These are phyloP conservation scores for Momotus momota DNA, from an alignment of 2,797 vertebrate species.

Conservation along the genomic window DNA sequence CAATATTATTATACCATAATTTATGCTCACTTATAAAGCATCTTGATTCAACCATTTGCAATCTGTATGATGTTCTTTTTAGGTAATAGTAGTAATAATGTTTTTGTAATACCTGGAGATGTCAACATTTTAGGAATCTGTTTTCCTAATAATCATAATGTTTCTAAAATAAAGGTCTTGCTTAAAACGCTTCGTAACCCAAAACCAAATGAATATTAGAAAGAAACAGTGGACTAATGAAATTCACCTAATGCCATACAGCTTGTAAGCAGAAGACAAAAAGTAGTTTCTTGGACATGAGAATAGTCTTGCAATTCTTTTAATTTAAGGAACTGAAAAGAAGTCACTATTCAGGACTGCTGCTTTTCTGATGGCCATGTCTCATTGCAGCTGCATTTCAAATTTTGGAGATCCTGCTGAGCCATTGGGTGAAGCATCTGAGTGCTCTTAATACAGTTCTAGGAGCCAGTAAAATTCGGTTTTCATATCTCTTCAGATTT, in stretches of 20 bases:
- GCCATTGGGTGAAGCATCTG: background rate
- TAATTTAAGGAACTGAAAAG: background rate
- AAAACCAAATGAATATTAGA: background rate
- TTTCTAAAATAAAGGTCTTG: background rate
- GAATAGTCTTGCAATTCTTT: background rate
- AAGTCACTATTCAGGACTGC: background rate
- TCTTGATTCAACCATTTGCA: background rate
- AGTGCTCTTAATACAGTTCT: background rate
- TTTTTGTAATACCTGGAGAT: background rate
- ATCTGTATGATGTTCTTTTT: background rate
- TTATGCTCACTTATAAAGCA: background rate
- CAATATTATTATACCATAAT: background rate
- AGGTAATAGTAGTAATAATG: background rate
- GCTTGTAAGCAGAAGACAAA: background rate
- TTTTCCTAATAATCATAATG: background rate
- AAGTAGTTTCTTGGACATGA: background rate
- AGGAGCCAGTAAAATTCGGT: background rate
- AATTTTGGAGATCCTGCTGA: background rate
- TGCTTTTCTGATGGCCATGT: background rate
- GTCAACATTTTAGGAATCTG: background rate
- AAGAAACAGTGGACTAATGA: background rate
- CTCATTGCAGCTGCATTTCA: background rate
- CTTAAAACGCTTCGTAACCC: background rate
- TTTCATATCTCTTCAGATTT: background rate
- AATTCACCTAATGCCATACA: background rate